Evolutionary conservation across 2,888 invertebrate species (phyloP).

Genomic region (Zootermopsis nevadensis): DNA sequence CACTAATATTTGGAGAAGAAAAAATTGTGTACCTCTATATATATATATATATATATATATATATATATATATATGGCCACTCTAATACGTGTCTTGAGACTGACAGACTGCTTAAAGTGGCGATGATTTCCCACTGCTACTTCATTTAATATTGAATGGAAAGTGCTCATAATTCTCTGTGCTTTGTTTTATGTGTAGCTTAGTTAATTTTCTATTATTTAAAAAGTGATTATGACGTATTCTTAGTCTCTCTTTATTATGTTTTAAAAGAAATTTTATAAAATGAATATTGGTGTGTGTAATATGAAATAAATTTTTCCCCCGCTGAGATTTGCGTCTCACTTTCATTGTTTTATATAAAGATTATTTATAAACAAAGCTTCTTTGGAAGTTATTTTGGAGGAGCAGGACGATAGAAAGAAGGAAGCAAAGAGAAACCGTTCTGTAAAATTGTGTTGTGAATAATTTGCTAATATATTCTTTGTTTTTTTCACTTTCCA

Average conservation of each 20-base stretch:
- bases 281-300: background rate
- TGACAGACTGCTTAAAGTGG: background rate
- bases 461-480: background rate
- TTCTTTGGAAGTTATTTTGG: background rate
- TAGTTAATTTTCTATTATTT: conserved; percentile 10
- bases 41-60: background rate
- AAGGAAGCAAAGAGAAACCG: background rate
- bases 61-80: conserved; percentile 9
- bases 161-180: background rate
- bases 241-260: conserved; percentile 11
- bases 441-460: background rate
- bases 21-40: too few species aligned
- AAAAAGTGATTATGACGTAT: background rate
- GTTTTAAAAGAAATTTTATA: conserved; percentile 29
- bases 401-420: background rate
- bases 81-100: background rate
- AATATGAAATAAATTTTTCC: background rate
- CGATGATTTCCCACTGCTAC: background rate
- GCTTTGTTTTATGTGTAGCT: background rate
- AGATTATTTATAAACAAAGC: conserved; percentile 1
- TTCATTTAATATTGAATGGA: background rate
- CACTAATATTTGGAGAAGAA: background rate
- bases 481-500: background rate
- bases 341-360: background rate
- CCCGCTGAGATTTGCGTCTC: background rate